Evolutionary conservation across 2,888 invertebrate genomes (phyloP), one percentile per base, ranked within the genome.

Genomic region (Bombylius discolor): DNA sequence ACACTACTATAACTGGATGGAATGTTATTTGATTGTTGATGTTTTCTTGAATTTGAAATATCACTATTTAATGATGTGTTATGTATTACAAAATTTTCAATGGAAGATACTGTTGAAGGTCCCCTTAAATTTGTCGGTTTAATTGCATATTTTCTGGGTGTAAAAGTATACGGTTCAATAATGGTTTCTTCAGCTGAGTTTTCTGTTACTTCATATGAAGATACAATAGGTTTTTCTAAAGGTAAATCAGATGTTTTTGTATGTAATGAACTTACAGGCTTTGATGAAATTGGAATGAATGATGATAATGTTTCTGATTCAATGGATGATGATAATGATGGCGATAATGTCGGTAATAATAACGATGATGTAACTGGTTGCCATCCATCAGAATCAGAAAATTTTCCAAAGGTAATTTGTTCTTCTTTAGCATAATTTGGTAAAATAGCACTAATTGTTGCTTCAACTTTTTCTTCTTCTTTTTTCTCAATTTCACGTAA

Each of bases 391-490:
- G 67, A 67, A 46, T 70, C 66, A 60, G 65, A 62, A 33, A 69
- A 66, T 49, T 55, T 65, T 42, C 70, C 67, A 13, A 62, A 57
- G 6, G 68, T 59, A 47, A 70, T 59, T 47, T 68, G 65, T 51
- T 66, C 61, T 57, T 56, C 61, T 57, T 56, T 61, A n/a, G 13
- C 13, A 48, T 39, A 23, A 23, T 49, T 56, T 2, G 56, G 56
- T n/a, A 52, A 48, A 36, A 56, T 14, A 31, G 52, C 12, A 49
- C 52, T 49, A 13, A 56, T 56, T 36, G 56, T 56, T 23, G 66
- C 68, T 62, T 72, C 72, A 5, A 66, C 70, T 48, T 70, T 67
- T 14, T 67, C 59, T 50, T 72, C 72, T 56, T 71, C 71, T 36
- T 72, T 67, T 53, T 66, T 69, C 59, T 72, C 73, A 54, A 71